Base-by-base conservation (phyloP, 1,140 invertebrate genomes). In the Drosophila kohkoa region DNA sequence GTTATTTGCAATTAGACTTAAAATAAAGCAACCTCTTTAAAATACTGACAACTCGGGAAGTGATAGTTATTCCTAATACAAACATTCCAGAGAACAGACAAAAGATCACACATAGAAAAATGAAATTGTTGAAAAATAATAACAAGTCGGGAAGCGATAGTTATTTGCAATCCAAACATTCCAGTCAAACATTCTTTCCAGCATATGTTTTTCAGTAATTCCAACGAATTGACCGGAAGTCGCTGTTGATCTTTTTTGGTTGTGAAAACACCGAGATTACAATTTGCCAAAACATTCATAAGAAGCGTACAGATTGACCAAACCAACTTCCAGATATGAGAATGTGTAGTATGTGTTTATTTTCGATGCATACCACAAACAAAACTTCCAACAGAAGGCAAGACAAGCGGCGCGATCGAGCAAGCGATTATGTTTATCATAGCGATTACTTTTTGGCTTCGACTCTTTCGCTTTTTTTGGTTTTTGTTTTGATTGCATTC, bases 361-460 rank as follows among this genome's bases (percentile, higher is more conserved):
- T 35, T 30, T 38, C 20, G 46, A 35, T 25, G 15, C 11, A 52
- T 57, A 64, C 28, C 66, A 60, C 13, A 60, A 35, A 60, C 45
- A 64, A 32, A 25, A 43, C 54, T 52, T 35, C 48, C 20, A 63
- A 32, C 32, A 32, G 5, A 8, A 32, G 32, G 6, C 49, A 13
- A 30, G 54, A 41, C 38, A 41, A 25, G 20, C 38, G 38, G 38
- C 1, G 41, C 41, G 41, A 43, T n/a, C 41, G 41, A 43, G 41
- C 41, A 3, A 43, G 59, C 64, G 78, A 79, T 86, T 86, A 87
- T 86, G 68, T 88, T 88, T 88, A 88, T 89, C 80, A 77, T 72
- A 78, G 72, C 80, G 83, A 88, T 87, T 88, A 85, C 67, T 65
- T 65, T 55, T 45, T 55, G 28, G 38, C 35, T 16, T 57, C 52